Base-by-base conservation (phyloP, 2,888 invertebrate species). In the Caenorhabditis wallacei region DNA sequence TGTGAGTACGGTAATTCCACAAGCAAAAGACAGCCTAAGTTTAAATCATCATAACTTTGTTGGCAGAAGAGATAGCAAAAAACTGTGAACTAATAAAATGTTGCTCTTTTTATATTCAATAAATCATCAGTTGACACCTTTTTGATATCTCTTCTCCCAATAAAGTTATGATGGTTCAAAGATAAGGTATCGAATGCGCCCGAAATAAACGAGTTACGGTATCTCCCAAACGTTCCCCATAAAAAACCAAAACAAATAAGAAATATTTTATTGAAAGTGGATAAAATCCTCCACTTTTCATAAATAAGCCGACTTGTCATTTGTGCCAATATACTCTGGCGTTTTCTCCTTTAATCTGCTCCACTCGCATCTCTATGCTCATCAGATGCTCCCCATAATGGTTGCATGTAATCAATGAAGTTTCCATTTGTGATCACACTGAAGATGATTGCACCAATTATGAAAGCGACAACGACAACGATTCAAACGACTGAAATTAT, bases 281-380 rank as follows among this genome's bases (percentile, higher is more conserved):
- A 56, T 30, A 18, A 48, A 18, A 18, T 13, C 7, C 46, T n/a
- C n/a, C 43, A 24, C 22, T 30, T 48, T 64, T 48, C 7, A 40
- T 61, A 72, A 72, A 71, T 72, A 72, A 63, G 72, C 72, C 72
- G 72, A 63, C 72, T 72, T 72, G 72, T 72, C 72, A 72, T 72
- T 59, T 59, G 22, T 59, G 64, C 51, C 64, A n/a, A n/a, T 51
- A 10, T 1, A n/a, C 18, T 13, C 18, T 20, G 22, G 61, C 20
- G 22, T 7, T 43, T 24, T 40, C 20, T 43, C 8, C 3, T 26
- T 40, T 61, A 59, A 37, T 63, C 43, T n/a, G 10, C 16, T n/a
- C 20, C 61, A 20, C 53, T 22, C 8, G 46, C 16, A 18, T 61
- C 64, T 13, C 18, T 18, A 30, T 53, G 54, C 40, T 61, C 72